A percentile compares a stretch with the other conserved stretches of the same genome.
Evolutionary conservation across 2,888 invertebrate genomes (phyloP).

Genomic region (Ornithoptera priamus): DNA sequence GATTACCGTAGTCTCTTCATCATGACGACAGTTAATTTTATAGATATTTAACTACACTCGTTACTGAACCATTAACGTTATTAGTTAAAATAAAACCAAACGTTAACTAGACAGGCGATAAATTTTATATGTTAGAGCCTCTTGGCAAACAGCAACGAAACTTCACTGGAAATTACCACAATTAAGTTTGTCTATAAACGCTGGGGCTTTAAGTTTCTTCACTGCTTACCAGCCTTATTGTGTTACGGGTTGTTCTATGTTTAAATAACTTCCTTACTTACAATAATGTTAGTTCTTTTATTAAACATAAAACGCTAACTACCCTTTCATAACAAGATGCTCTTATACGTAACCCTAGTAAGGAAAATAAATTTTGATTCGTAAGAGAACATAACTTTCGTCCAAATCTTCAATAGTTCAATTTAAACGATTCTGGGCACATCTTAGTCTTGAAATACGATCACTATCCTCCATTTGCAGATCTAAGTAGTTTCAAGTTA

Average conservation of each 20-base stretch:
- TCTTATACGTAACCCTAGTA: too few species aligned
- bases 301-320: too few species aligned
- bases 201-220: constrained; percentile 20
- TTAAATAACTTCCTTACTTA: neutral
- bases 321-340: too few species aligned
- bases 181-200: constrained; percentile 25
- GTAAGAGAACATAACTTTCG: too few species aligned
- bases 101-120: constrained; percentile 24
- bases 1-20: too few species aligned
- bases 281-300: too few species aligned
- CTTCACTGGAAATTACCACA: constrained; percentile 23
- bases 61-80: constrained; percentile 16
- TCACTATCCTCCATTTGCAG: too few species aligned
- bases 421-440: too few species aligned
- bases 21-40: neutral
- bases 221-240: constrained; percentile 8
- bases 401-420: too few species aligned
- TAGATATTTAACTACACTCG: constrained; percentile 2
- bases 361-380: too few species aligned
- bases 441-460: too few species aligned
- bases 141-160: constrained; percentile 27
- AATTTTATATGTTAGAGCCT: constrained; percentile 27
- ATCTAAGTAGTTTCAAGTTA: too few species aligned
- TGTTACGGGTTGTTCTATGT: neutral
- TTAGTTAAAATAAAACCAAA: constrained; percentile 27